Percentiles rank a stretch among this genome's conserved stretches.
Conservation (phyloP, 2,113 vertebrate species). For the Dicentrarchus labrax region DNA sequence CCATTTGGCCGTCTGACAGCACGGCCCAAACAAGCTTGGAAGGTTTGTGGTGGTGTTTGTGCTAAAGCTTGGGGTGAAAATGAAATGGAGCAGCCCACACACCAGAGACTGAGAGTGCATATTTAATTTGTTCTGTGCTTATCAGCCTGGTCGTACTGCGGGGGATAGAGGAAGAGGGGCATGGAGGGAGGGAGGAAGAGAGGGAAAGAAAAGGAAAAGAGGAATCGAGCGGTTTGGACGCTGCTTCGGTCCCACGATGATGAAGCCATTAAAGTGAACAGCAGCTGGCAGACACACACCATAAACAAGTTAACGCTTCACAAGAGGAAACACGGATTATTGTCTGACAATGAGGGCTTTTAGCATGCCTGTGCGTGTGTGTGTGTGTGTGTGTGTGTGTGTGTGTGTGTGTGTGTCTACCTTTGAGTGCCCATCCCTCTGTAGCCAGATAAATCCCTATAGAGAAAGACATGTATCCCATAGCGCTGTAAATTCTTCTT, state of each 20-base stretch:
- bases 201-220: slow-evolving; percentile 7
- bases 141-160: slow-evolving; percentile 68
- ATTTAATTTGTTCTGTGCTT: slow-evolving; percentile 77
- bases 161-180: slow-evolving; percentile 34
- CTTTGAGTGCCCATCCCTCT: slow-evolving; percentile 43
- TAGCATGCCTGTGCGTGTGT: slow-evolving; percentile 30
- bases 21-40: slow-evolving; percentile 63
- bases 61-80: slow-evolving; percentile 64
- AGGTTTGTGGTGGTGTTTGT: slow-evolving; percentile 64
- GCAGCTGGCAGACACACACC: slow-evolving; percentile 79
- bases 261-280: slow-evolving; percentile 80
- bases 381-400: slow-evolving; percentile 30
- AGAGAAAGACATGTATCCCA: slow-evolving; percentile 36
- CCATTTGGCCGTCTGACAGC: slow-evolving; percentile 61
- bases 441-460: slow-evolving; percentile 47
- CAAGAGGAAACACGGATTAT: slow-evolving; percentile 76
- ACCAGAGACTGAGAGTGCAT: slow-evolving; percentile 68
- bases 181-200: neutral
- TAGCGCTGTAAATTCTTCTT: slow-evolving; percentile 47
- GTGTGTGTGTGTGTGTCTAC: slow-evolving; percentile 32
- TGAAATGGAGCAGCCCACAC: slow-evolving; percentile 68
- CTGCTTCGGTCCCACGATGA: slow-evolving; percentile 66
- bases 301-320: slow-evolving; percentile 78
- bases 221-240: slow-evolving; percentile 61
- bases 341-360: slow-evolving; percentile 71